These are phyloP conservation scores for Synanthedon vespiformis DNA, from an alignment of 2,888 invertebrate species.

Conservation along the genomic window DNA sequence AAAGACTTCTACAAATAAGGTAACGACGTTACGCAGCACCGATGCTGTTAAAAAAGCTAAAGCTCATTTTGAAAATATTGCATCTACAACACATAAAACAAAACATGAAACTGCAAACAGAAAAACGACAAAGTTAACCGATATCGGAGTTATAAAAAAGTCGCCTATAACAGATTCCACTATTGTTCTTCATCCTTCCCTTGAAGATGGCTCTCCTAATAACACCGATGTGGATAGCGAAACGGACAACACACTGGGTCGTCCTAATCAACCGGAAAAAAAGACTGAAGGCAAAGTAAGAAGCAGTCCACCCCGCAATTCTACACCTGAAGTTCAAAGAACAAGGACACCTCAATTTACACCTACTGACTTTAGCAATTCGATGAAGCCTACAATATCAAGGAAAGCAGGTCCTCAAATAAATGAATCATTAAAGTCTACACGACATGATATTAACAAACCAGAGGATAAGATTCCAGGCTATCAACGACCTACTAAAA, in stretches of 20 bases:
- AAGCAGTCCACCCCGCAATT: conserved; percentile 27
- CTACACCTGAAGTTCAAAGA: conserved; percentile 28
- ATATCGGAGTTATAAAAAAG: conserved; percentile 58
- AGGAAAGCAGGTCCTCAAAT: conserved; percentile 26
- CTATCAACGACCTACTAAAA: conserved; percentile 48
- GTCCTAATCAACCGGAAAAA: conserved; percentile 12
- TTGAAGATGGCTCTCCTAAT: conserved; percentile 25
- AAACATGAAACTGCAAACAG: conserved; percentile 15
- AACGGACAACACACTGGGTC: conserved; percentile 17
- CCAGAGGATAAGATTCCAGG: conserved; percentile 38
- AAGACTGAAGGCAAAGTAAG: conserved; percentile 22
- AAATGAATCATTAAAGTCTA: conserved; percentile 30
- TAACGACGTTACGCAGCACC: conserved; percentile 64
- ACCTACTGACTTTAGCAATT: conserved; percentile 23
- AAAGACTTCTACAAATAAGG: conserved; percentile 35
- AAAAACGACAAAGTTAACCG: conserved; percentile 54
- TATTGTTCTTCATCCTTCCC: conserved; percentile 24
- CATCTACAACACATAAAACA: conserved; percentile 42
- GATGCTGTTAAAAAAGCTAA: conserved; percentile 79
- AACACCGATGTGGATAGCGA: conserved; percentile 27
- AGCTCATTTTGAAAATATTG: conserved; percentile 77
- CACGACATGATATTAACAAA: conserved; percentile 13
- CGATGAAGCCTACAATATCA: conserved; percentile 24
- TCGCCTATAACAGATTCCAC: conserved; percentile 33
- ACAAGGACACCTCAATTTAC: conserved; percentile 34